phyloP scores from a whole-genome alignment of 2,113 vertebrate genomes.

The Triplophysa siluroides region DNA sequence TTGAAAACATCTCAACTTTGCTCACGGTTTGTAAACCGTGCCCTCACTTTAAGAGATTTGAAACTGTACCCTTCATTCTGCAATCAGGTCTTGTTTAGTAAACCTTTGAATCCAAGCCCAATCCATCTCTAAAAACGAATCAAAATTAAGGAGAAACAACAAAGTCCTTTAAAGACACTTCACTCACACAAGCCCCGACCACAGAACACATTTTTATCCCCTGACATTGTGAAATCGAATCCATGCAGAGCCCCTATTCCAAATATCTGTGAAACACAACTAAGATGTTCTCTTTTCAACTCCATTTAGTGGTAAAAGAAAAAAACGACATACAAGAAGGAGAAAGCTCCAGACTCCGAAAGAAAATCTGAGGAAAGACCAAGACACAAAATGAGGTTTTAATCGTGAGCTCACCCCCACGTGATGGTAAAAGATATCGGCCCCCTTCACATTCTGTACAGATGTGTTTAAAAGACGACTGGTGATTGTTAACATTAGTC shows the following conservation, averaged over 20 bases:
- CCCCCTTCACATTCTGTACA: not conserved
- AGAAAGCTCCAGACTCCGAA: not conserved
- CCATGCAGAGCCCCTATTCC: conserved; percentile 22
- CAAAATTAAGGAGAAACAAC: not conserved
- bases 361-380: not conserved
- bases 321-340: not conserved
- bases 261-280: conserved; percentile 29
- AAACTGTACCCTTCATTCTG: too few species aligned
- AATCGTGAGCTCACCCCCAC: not conserved
- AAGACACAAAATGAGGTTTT: not conserved
- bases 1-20: too few species aligned
- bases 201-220: conserved; percentile 45
- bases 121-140: not conserved
- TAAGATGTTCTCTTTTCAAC: not conserved
- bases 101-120: not conserved
- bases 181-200: conserved; percentile 34
- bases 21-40: too few species aligned
- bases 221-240: conserved; percentile 41
- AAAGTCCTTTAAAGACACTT: conserved; percentile 26
- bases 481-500: not conserved
- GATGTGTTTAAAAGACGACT: not conserved
- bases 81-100: not conserved
- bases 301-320: conserved; percentile 4
- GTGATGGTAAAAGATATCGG: not conserved
- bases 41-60: too few species aligned